Percentiles rank a stretch among this genome's conserved stretches.
Evolutionary conservation across 2,113 vertebrate genomes (phyloP).

Genomic region (Piaya cayana): DNA sequence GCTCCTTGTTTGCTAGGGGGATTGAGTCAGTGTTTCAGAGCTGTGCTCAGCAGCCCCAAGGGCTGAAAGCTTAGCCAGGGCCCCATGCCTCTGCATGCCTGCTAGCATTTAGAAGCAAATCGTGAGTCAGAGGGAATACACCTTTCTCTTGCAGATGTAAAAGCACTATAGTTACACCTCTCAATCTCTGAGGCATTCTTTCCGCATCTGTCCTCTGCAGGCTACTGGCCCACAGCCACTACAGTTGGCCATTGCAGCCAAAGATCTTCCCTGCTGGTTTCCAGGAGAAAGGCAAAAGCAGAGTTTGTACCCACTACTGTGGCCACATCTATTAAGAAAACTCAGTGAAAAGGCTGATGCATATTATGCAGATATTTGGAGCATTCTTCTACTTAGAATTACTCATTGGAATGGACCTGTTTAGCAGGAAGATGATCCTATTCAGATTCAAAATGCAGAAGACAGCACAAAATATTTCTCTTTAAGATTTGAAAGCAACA

Average conservation of each 20-base stretch:
- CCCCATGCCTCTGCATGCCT: conserved; percentile 59
- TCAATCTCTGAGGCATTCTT: conserved; percentile 16
- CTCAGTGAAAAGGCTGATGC: neutral
- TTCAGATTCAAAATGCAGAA: neutral
- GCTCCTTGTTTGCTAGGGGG: neutral
- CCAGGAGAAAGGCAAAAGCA: neutral
- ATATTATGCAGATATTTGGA: neutral
- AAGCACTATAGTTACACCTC: neutral
- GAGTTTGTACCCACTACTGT: neutral
- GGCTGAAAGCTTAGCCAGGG: conserved; percentile 12
- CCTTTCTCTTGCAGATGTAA: conserved; percentile 26
- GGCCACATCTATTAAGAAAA: neutral
- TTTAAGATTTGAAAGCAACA: neutral
- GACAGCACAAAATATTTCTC: neutral
- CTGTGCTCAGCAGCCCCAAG: conserved; percentile 38
- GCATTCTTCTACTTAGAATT: neutral
- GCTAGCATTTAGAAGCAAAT: conserved; percentile 44
- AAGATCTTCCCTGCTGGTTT: neutral
- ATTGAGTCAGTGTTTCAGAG: conserved; percentile 39
- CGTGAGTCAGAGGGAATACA: conserved; percentile 42
- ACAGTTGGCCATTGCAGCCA: neutral
- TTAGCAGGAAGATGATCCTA: neutral
- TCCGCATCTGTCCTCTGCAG: neutral
- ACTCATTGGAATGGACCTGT: neutral
- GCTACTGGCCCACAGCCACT: neutral